Evolutionary conservation across 2,113 vertebrate species (phyloP).

Genomic region (Leptosomus discolor): DNA sequence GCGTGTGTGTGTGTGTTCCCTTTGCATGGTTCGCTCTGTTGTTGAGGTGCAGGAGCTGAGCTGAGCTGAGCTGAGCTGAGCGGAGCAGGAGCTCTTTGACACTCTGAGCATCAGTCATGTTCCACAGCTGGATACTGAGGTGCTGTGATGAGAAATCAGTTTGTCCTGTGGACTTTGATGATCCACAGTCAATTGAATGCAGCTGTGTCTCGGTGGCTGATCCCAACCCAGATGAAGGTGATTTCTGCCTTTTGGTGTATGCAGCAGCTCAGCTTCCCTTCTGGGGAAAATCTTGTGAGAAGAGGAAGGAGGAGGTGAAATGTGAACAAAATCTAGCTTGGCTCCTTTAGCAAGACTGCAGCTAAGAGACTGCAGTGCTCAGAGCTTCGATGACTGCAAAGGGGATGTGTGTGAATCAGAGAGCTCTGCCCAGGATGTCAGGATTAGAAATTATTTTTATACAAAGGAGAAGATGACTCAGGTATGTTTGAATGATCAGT

Average conservation of each 20-base stretch:
- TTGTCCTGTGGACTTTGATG: neutral
- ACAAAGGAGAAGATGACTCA: conserved; percentile 39
- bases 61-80: too few species aligned
- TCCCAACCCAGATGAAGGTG: neutral
- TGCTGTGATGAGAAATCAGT: neutral
- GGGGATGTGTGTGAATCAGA: neutral
- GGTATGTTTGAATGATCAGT: neutral
- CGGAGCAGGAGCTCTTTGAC: too few species aligned
- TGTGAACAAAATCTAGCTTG: neutral
- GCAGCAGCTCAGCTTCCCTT: neutral
- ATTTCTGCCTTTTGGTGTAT: neutral
- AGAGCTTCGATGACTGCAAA: neutral
- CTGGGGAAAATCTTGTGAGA: neutral
- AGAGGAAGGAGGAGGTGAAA: neutral
- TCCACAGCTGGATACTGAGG: neutral
- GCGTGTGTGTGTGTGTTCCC: neutral
- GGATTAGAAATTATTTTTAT: conserved; percentile 19
- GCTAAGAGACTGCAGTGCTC: neutral
- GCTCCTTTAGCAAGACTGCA: neutral
- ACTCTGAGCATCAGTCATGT: accelerated
- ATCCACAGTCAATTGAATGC: neutral
- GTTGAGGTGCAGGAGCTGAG: neutral
- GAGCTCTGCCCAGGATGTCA: conserved; percentile 14
- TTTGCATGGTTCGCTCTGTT: neutral
- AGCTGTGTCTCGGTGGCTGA: neutral